These are phyloP conservation scores for Diaperis boleti DNA, from an alignment of 2,888 invertebrate genomes.

Conservation along the genomic window DNA sequence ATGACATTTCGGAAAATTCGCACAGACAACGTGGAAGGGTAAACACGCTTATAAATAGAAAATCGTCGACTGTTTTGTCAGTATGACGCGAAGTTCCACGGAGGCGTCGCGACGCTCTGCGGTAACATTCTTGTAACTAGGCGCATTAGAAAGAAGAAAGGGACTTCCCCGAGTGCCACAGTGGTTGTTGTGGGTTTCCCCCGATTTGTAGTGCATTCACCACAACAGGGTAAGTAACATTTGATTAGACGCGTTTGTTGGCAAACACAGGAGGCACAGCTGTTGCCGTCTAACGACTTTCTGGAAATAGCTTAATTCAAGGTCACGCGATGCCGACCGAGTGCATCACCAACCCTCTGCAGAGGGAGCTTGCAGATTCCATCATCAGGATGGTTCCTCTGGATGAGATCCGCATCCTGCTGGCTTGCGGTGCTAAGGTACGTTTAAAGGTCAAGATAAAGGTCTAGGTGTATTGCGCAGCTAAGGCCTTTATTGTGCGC, in stretches of 20 bases:
- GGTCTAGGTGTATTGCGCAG: no score
- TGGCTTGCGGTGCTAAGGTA: constrained; percentile 89
- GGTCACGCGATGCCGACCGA: constrained; percentile 75
- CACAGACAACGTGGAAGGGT: constrained; percentile 42
- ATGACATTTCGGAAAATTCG: constrained; percentile 38
- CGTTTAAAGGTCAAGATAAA: constrained; percentile 37
- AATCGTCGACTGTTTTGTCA: constrained; percentile 49
- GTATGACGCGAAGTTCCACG: constrained; percentile 49
- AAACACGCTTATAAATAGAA: constrained; percentile 55
- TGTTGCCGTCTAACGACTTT: constrained; percentile 38
- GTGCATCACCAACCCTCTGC: constrained; percentile 79
- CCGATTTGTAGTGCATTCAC: constrained; percentile 6
- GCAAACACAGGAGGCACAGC: constrained; percentile 38
- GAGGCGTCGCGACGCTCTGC: constrained; percentile 9
- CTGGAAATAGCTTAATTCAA: constrained; percentile 42
- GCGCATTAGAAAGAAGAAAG: no score
- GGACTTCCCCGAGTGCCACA: neutral
- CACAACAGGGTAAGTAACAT: no score
- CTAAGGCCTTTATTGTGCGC: no score
- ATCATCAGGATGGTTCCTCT: constrained; percentile 89
- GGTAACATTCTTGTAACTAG: constrained; percentile 7
- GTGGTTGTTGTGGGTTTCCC: neutral
- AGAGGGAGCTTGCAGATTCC: constrained; percentile 89
- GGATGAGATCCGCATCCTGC: constrained; percentile 86
- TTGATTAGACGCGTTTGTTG: no score